A percentile compares a stretch with the other conserved stretches of the same genome.
These are phyloP conservation scores for Beroe forskalii DNA, from an alignment of 37 sponge, comb jelly and placozoan genomes.

Conservation along the genomic window DNA sequence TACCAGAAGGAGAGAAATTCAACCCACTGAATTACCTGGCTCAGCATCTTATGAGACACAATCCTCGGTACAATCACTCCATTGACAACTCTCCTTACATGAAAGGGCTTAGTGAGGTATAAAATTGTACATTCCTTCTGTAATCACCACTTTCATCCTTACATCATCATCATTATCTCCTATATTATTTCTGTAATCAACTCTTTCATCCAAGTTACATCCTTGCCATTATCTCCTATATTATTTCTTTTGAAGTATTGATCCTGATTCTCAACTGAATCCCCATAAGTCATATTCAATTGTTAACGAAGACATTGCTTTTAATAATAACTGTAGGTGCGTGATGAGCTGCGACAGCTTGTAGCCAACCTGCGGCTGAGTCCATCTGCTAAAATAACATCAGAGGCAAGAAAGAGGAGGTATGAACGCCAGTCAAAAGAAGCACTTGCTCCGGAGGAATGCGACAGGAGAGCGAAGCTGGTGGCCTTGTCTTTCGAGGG, in stretches of 20 bases:
- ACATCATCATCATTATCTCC: no score
- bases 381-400: slow-evolving; percentile 43
- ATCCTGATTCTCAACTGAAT: no score
- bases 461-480: not conserved
- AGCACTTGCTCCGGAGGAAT: not conserved
- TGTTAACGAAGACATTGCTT: no score
- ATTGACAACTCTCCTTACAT: slow-evolving; percentile 31
- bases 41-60: slow-evolving; percentile 94
- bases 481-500: not conserved
- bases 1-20: slow-evolving; percentile 70
- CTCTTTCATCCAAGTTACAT: no score
- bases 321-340: no score
- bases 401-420: slow-evolving; percentile 42
- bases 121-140: no score
- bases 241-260: no score
- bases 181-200: no score
- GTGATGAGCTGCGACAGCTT: slow-evolving; percentile 13
- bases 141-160: no score
- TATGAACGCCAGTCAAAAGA: slow-evolving; percentile 48
- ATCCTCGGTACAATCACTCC: slow-evolving; percentile 78
- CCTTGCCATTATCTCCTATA: no score
- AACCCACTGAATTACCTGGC: slow-evolving; percentile 95
- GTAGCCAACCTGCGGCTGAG: slow-evolving; percentile 23
- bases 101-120: slow-evolving; percentile 53
- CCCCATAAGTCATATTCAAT: no score